These are phyloP conservation scores for Collichthys lucidus DNA, from an alignment of 2,113 vertebrate genomes.

Conservation along the genomic window DNA sequence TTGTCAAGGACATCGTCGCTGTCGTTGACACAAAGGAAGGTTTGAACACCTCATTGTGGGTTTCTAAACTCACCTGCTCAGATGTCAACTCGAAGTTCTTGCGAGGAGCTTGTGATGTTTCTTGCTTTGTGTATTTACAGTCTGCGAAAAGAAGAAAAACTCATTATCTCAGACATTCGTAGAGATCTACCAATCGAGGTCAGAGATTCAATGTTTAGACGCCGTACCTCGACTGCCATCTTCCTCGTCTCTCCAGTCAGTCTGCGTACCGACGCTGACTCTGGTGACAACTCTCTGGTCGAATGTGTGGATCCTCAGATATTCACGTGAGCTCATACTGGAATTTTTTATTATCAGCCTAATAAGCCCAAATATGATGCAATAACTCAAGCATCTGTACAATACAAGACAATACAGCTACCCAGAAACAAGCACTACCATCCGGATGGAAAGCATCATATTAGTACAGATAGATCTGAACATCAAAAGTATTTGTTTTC, in stretches of 20 bases:
- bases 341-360: slow-evolving; percentile 9
- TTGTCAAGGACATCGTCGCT: slow-evolving; percentile 45
- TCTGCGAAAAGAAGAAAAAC: slow-evolving; percentile 12
- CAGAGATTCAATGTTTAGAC: slow-evolving; percentile 9
- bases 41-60: neutral
- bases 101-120: slow-evolving; percentile 2
- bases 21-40: neutral
- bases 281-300: slow-evolving; percentile 39
- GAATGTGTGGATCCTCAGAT: slow-evolving; percentile 16
- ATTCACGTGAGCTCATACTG: slow-evolving; percentile 20
- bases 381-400: neutral
- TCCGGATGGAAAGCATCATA: neutral
- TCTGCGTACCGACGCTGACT: slow-evolving; percentile 14
- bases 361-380: neutral
- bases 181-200: slow-evolving; percentile 14
- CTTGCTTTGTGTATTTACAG: slow-evolving; percentile 7
- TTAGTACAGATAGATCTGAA: neutral
- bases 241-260: slow-evolving; percentile 30
- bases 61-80: slow-evolving; percentile 9
- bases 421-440: neutral
- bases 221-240: neutral
- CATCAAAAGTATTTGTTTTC: neutral
- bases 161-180: neutral
- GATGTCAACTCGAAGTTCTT: neutral
- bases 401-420: neutral